phyloP scores from a whole-genome alignment of 2,113 vertebrate species.

The Pollimyrus isidori region DNA sequence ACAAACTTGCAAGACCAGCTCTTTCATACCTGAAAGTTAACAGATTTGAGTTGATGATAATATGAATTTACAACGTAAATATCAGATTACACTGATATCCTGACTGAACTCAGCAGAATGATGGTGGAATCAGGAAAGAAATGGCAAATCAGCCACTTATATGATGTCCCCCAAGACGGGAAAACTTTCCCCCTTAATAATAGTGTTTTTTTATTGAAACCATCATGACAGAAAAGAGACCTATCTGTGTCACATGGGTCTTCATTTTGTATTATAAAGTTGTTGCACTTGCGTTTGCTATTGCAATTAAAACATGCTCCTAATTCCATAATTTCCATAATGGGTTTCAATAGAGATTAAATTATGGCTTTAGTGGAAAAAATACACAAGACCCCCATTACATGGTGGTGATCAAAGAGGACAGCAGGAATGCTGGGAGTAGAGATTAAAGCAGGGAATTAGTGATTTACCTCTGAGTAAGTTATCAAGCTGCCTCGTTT shows the following conservation, averaged over 20 bases:
- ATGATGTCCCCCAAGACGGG: background rate
- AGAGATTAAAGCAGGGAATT: background rate
- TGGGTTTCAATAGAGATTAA: background rate
- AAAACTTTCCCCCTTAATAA: background rate
- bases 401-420: background rate
- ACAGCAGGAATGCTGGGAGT: background rate
- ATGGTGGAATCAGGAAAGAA: background rate
- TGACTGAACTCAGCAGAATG: background rate
- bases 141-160: background rate
- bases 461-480: background rate
- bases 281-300: background rate
- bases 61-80: background rate
- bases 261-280: background rate
- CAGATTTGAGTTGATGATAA: background rate
- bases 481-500: background rate
- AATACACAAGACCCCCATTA: background rate
- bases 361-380: background rate
- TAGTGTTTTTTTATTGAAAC: background rate
- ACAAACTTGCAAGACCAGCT: background rate
- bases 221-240: background rate
- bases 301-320: background rate
- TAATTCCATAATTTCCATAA: background rate
- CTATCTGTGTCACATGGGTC: background rate
- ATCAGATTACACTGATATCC: background rate
- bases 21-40: background rate